These are phyloP conservation scores for Punctoribates punctum DNA, from an alignment of 2,888 invertebrate genomes.

Conservation along the genomic window DNA sequence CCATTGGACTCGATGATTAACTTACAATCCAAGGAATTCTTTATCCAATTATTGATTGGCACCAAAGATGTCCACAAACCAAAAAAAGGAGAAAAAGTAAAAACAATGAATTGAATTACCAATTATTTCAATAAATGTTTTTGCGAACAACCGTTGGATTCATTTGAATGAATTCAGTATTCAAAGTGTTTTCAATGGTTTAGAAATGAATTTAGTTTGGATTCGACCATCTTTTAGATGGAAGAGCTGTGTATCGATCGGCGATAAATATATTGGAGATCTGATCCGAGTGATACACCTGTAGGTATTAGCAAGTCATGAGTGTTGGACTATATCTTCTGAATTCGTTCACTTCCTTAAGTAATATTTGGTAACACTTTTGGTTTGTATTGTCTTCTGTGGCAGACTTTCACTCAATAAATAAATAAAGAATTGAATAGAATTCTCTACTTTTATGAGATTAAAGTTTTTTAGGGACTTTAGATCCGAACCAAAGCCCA, in stretches of 20 bases:
- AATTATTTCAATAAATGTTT: too few species aligned
- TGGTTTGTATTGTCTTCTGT: background rate
- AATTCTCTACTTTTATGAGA: background rate
- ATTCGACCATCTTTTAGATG: background rate
- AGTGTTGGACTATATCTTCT: background rate
- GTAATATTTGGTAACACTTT: background rate
- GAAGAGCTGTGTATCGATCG: background rate
- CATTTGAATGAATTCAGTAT: too few species aligned
- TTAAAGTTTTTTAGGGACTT: background rate
- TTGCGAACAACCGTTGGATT: too few species aligned
- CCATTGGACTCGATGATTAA: slow-evolving; percentile 50
- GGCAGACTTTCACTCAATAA: background rate
- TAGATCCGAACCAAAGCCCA: background rate
- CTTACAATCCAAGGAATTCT: slow-evolving; percentile 47
- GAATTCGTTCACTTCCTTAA: background rate
- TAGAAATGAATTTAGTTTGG: too few species aligned
- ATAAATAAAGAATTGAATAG: background rate
- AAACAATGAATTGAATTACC: background rate
- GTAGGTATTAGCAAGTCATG: slow-evolving; percentile 2
- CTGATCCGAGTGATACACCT: background rate
- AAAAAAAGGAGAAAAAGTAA: background rate
- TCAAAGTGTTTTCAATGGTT: too few species aligned
- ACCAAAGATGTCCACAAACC: background rate
- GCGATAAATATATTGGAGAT: too few species aligned
- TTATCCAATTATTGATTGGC: background rate